Evolutionary conservation across 1,140 invertebrate species (phyloP).

Genomic region (Drosophila prosaltans): DNA sequence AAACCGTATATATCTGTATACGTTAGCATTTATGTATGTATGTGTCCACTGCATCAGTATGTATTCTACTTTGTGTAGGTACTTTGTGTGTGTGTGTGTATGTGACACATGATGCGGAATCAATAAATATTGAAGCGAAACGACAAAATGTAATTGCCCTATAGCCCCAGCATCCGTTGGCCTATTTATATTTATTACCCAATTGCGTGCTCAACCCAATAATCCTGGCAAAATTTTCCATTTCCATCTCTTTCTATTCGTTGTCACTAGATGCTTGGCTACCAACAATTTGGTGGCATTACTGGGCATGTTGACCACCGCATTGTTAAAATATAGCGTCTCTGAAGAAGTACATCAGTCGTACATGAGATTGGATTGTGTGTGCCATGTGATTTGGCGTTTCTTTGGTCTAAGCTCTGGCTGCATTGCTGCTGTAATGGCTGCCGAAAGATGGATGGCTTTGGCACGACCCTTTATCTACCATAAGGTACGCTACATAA

Average conservation of each 20-base stretch:
- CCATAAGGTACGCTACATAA: constrained; percentile 88
- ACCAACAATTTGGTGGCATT: constrained; percentile 91
- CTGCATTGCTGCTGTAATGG: constrained; percentile 94
- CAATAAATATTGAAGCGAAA: constrained; percentile 38
- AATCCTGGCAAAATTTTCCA: constrained; percentile 26
- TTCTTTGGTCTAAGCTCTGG: constrained; percentile 93
- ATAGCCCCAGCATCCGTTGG: background rate
- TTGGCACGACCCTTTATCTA: constrained; percentile 94
- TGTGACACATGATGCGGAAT: constrained; percentile 1
- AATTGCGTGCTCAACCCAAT: constrained; percentile 20
- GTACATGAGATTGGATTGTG: constrained; percentile 85
- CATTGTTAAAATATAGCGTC: constrained; percentile 83
- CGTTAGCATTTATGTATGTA: too few species aligned
- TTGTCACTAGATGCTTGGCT: constrained; percentile 85
- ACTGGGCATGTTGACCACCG: constrained; percentile 86
- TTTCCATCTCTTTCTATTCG: too few species aligned
- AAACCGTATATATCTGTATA: background rate
- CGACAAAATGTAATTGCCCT: constrained; percentile 52
- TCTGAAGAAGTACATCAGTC: constrained; percentile 74
- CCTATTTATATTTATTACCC: constrained; percentile 43
- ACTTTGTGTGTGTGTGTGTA: too few species aligned
- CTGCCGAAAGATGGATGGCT: constrained; percentile 92
- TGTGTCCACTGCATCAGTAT: background rate
- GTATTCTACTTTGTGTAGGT: too few species aligned
- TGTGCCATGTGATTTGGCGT: constrained; percentile 88